A percentile compares a stretch with the other conserved stretches of the same genome.
Conservation (phyloP, 2,888 invertebrate genomes). For the Sclerodermus sp. region DNA sequence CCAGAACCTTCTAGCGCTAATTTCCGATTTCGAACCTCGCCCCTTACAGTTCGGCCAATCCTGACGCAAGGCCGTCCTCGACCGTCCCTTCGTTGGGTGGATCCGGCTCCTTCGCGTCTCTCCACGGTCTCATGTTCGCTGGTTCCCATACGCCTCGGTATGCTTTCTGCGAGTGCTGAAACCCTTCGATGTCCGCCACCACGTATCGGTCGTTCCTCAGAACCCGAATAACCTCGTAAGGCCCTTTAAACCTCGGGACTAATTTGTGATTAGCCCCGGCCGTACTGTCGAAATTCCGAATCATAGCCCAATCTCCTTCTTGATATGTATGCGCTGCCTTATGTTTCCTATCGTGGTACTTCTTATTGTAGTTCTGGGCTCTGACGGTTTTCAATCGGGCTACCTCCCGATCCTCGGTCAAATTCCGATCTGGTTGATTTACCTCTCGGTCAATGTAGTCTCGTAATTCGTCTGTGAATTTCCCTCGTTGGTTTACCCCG, state of each 20-base stretch:
- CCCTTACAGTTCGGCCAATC: too few relatives aligned
- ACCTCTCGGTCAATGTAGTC: slow-evolving; percentile 16
- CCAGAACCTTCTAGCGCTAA: too few relatives aligned
- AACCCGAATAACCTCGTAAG: slow-evolving; percentile 18
- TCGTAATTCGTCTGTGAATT: slow-evolving; percentile 19
- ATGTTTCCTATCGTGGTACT: slow-evolving; percentile 32
- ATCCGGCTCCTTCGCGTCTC: not conserved
- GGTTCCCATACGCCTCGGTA: slow-evolving; percentile 24
- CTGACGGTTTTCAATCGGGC: slow-evolving; percentile 20
- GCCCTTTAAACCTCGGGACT: slow-evolving; percentile 26
- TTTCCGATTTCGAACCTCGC: too few relatives aligned
- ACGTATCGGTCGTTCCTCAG: slow-evolving; percentile 27
- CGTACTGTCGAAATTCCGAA: slow-evolving; percentile 22
- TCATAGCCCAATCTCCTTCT: slow-evolving; percentile 22
- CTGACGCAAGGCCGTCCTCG: too few relatives aligned
- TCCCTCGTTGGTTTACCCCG: slow-evolving; percentile 34
- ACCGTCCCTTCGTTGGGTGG: too few relatives aligned
- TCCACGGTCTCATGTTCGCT: slow-evolving; percentile 19
- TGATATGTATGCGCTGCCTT: slow-evolving; percentile 23
- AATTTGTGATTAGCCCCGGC: slow-evolving; percentile 23
- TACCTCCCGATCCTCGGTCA: slow-evolving; percentile 18
- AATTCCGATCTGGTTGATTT: slow-evolving; percentile 14
- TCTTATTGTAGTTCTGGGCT: slow-evolving; percentile 30
- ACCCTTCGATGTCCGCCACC: slow-evolving; percentile 19
- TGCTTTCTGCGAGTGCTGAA: slow-evolving; percentile 17